A percentile compares a stretch with the other conserved stretches of the same genome.
Evolutionary conservation across 1,140 invertebrate species (phyloP).

Genomic region (Ptiloglossa arizonensis): DNA sequence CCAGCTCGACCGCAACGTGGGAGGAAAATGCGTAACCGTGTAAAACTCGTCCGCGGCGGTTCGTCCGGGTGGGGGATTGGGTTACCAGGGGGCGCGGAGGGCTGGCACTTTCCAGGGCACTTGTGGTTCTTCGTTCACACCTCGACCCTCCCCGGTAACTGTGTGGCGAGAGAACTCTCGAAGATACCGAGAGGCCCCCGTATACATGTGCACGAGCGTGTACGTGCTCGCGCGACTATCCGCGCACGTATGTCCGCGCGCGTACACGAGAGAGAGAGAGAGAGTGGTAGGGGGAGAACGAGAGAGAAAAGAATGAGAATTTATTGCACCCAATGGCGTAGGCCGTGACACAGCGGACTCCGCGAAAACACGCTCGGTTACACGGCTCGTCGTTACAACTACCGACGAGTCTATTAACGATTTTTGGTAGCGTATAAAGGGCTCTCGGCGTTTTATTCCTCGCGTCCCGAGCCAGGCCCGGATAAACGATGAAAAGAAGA

Average conservation of each 20-base stretch:
- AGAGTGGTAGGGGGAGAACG: neutral
- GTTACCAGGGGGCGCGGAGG: slow-evolving; percentile 56
- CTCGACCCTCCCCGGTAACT: slow-evolving; percentile 65
- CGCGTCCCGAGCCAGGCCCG: neutral
- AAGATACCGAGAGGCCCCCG: slow-evolving; percentile 55
- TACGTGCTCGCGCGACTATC: no score
- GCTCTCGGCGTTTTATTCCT: slow-evolving; percentile 24
- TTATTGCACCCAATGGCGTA: slow-evolving; percentile 54
- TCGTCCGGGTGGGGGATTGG: slow-evolving; percentile 40
- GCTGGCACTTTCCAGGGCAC: slow-evolving; percentile 69
- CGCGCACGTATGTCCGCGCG: no score
- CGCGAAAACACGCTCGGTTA: slow-evolving; percentile 17
- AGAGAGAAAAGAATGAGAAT: slow-evolving; percentile 43
- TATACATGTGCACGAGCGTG: no score
- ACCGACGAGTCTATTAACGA: slow-evolving; percentile 30
- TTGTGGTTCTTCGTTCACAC: slow-evolving; percentile 80
- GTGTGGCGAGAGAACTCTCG: slow-evolving; percentile 56
- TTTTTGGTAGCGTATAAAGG: slow-evolving; percentile 27
- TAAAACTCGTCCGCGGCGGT: slow-evolving; percentile 68
- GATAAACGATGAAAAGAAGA: no score
- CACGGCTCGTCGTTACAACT: slow-evolving; percentile 2
- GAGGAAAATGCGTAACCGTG: slow-evolving; percentile 73
- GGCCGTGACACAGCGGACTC: slow-evolving; percentile 7
- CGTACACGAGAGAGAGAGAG: slow-evolving; percentile 3
- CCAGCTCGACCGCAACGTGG: slow-evolving; percentile 55